Conservation (phyloP, 1,140 invertebrate species). For the Aphaenogaster ashmeadi region DNA sequence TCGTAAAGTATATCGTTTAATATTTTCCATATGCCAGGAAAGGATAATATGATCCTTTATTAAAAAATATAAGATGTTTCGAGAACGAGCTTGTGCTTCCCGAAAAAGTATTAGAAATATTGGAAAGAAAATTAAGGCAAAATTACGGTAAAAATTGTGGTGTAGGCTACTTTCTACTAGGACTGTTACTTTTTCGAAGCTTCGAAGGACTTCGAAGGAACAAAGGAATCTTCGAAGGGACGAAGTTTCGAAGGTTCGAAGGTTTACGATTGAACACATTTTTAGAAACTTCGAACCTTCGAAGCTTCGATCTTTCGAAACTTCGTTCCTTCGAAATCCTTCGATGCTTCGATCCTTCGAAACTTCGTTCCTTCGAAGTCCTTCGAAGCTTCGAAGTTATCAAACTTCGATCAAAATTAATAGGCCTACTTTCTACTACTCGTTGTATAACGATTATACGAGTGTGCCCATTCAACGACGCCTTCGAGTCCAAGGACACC, state of each 20-base stretch:
- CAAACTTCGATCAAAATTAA: too few relatives aligned
- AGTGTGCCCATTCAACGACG: constrained; percentile 72
- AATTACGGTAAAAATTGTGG: neutral
- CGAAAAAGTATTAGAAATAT: neutral
- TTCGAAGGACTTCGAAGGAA: too few relatives aligned
- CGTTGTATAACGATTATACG: constrained; percentile 75
- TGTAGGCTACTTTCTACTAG: neutral
- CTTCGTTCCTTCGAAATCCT: too few relatives aligned
- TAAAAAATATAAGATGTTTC: neutral
- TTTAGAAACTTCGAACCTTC: too few relatives aligned
- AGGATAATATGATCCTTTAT: neutral
- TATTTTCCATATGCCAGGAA: neutral
- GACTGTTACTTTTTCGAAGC: too few relatives aligned
- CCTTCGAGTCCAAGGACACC: constrained; percentile 81
- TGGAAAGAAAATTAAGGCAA: neutral
- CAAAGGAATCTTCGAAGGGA: too few relatives aligned
- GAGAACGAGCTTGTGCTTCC: neutral
- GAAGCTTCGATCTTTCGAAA: too few relatives aligned
- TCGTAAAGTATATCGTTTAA: neutral
- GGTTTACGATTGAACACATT: too few relatives aligned
- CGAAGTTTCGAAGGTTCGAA: too few relatives aligned
- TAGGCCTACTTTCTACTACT: neutral
- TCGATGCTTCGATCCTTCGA: too few relatives aligned
- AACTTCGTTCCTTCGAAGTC: too few relatives aligned
- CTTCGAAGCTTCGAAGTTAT: too few relatives aligned